phyloP scores from a whole-genome alignment of 2,797 vertebrate genomes.

The Pyrrhura leucotis region DNA sequence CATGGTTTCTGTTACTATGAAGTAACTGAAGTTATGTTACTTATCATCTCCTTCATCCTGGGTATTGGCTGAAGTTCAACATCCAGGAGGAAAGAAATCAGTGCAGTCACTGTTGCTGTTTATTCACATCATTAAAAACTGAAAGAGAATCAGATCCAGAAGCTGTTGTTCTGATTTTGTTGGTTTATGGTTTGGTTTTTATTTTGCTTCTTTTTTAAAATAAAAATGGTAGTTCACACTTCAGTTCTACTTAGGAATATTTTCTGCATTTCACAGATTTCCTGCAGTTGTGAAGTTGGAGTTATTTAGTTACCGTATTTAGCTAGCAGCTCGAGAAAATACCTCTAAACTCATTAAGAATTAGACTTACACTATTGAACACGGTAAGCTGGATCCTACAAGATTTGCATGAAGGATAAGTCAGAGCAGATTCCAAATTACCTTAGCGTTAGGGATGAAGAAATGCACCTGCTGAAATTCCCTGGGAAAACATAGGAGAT shows the following conservation, averaged over 20 bases:
- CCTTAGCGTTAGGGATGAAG: background rate
- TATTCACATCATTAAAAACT: background rate
- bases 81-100: background rate
- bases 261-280: background rate
- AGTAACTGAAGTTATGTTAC: background rate
- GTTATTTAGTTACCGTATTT: background rate
- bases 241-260: background rate
- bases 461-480: background rate
- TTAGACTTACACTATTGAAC: background rate
- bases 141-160: background rate
- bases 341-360: background rate
- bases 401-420: background rate
- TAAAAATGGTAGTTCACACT: background rate
- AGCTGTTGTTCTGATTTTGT: background rate
- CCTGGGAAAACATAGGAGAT: background rate
- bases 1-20: background rate
- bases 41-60: slow-evolving; percentile 5
- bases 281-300: background rate
- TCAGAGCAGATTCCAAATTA: background rate
- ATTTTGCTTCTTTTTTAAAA: background rate
- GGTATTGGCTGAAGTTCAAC: slow-evolving; percentile 7
- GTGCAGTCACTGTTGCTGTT: background rate
- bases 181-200: background rate
- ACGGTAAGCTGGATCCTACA: background rate
- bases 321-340: background rate